phyloP scores from a whole-genome alignment of 2,113 vertebrate species.

The Hylia prasina region DNA sequence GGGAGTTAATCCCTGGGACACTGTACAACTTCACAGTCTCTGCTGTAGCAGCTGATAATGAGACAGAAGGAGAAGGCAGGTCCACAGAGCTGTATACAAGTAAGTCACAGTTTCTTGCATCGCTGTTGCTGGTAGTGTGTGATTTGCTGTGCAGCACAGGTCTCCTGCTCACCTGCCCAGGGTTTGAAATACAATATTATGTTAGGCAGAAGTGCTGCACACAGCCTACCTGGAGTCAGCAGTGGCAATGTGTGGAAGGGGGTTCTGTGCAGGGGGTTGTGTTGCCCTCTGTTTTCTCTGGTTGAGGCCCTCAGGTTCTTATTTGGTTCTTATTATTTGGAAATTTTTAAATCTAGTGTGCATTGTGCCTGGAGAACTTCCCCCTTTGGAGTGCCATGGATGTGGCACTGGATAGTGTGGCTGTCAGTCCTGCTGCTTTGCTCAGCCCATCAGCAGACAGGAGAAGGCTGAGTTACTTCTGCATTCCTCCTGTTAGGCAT shows the following conservation, averaged over 20 bases:
- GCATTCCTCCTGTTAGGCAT: not conserved
- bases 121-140: rapidly evolving
- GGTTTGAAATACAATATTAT: rapidly evolving
- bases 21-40: not conserved
- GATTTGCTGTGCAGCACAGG: not conserved
- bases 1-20: not conserved
- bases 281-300: not conserved
- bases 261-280: not conserved
- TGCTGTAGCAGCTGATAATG: not conserved
- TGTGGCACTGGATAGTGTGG: not conserved
- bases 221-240: not conserved
- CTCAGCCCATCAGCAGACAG: not conserved
- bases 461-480: not conserved
- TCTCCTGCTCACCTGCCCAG: not conserved
- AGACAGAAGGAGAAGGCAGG: not conserved
- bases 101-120: not conserved
- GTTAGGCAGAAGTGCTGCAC: not conserved
- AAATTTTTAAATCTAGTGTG: too few relatives aligned
- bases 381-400: rapidly evolving
- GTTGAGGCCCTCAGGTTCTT: not conserved
- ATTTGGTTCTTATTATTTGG: too few relatives aligned
- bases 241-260: not conserved
- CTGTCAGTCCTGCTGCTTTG: not conserved
- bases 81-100: not conserved
- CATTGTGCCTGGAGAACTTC: rapidly evolving